Conservation (phyloP, 2,888 invertebrate genomes). For the Lottia gigantea region DNA sequence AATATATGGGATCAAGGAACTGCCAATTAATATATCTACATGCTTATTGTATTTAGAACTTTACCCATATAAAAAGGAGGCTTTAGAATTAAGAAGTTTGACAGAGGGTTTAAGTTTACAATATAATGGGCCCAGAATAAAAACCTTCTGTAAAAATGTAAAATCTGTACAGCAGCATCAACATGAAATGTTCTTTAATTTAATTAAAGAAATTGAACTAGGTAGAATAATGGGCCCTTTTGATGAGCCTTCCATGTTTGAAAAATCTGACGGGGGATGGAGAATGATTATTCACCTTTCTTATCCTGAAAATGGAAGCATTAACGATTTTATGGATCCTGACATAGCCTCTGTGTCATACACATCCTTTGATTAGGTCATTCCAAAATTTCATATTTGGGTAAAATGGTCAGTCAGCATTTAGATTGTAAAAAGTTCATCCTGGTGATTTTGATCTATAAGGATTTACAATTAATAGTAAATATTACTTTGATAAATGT, state of each 20-base stretch:
- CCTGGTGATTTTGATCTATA: constrained; percentile 22
- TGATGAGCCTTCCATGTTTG: constrained; percentile 9
- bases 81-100: constrained; percentile 14
- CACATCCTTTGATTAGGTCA: neutral
- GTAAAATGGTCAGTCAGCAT: constrained; percentile 21
- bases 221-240: constrained; percentile 23
- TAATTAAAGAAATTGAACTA: constrained; percentile 11
- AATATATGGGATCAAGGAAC: constrained; percentile 17
- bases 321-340: neutral
- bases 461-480: constrained; percentile 11
- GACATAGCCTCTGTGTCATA: neutral
- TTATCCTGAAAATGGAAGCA: neutral
- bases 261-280: constrained; percentile 20
- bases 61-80: constrained; percentile 7
- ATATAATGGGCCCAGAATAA: constrained; percentile 11
- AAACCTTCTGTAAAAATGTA: neutral
- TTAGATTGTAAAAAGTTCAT: constrained; percentile 14
- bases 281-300: constrained; percentile 13
- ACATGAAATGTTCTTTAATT: constrained; percentile 3
- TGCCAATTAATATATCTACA: constrained; percentile 11
- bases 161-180: neutral
- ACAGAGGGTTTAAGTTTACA: constrained; percentile 15
- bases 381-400: constrained; percentile 5
- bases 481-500: constrained; percentile 25
- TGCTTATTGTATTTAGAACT: neutral